Base-by-base conservation (phyloP, 35 echinoderm and acorn worm genomes). In the Stichopus chloronotus region DNA sequence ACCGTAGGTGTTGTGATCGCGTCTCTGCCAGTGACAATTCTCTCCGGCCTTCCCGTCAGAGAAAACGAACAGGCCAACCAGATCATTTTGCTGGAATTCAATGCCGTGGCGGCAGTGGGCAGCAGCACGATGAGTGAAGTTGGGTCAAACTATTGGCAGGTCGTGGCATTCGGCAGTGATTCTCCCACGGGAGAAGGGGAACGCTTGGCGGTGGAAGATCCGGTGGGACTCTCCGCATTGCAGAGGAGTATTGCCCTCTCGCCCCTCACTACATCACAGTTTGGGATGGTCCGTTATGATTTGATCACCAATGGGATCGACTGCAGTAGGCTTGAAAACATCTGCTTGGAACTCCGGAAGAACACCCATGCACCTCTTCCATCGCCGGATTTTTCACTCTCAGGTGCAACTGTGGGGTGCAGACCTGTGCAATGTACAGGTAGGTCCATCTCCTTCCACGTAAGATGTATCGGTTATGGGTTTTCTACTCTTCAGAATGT, bases 71-170 rank as follows among this genome's bases (percentile, higher is more conserved):
- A 16, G 2, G 69, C 69, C 69, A n/a, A n/a, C 69, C 69, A 74
- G 17, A 74, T 74, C 6, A 74, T 74, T 74, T 19, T 20, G 69
- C 6, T 74, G n/a, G 69, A 74, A 74, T 74, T 74, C 22, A 16
- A 19, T n/a, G 69, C 69, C 19, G 4, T 74, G 6, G 69, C 69
- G 22, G 69, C 87, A 8, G 3, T 8, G 11, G 5, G n/a, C n/a
- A 89, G 59, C 61, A 61, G 16, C 10, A 74, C 52, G 30, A 89
- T 89, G 87, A 63, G 60, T 23, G 52, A 6, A 4, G 12, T 8
- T 20, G 87, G 87, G 8, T 52, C 16, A 5, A 17, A 89, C 87
- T 89, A 89, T 89, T 89, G 87, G 87, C 87, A 89, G 52, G 20
- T 89, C n/a, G 22, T 52, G 30, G 65, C 61, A 53, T 89, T 89